Conservation (phyloP, 2,797 vertebrate species). For the Arctocebus calabarensis region DNA sequence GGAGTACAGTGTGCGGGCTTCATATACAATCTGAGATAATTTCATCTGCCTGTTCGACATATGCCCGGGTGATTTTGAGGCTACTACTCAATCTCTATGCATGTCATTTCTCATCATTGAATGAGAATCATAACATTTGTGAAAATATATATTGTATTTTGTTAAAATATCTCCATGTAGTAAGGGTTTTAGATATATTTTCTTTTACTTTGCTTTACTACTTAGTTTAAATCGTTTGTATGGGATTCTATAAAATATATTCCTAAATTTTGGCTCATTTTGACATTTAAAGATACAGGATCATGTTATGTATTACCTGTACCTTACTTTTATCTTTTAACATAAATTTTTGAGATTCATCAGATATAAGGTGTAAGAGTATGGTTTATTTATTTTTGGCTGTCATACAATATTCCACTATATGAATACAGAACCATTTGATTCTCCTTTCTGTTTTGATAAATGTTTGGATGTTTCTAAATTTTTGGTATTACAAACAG, state of each 20-base stretch:
- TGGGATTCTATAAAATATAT: not conserved
- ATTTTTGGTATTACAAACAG: not conserved
- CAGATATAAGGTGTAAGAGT: not conserved
- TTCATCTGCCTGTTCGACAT: no score
- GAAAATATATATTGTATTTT: not conserved
- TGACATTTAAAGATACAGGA: not conserved
- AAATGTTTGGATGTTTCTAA: not conserved
- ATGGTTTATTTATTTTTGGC: not conserved
- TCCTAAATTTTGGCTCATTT: not conserved
- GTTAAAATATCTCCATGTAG: not conserved
- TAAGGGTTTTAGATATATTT: not conserved
- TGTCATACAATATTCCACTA: not conserved
- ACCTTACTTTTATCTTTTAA: slow-evolving; percentile 26
- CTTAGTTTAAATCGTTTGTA: not conserved
- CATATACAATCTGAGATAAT: no score
- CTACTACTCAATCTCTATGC: not conserved
- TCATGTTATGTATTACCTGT: not conserved
- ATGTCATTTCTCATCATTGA: not conserved
- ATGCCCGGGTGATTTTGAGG: not conserved
- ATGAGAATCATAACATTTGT: not conserved
- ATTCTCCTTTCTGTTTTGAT: not conserved
- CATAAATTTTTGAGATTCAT: not conserved
- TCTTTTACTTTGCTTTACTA: not conserved
- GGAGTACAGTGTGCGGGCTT: no score
- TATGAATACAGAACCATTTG: not conserved